A percentile compares a stretch with the other conserved stretches of the same genome.
Conservation (phyloP, 1,140 invertebrate genomes). For the Nylanderia fulva region DNA sequence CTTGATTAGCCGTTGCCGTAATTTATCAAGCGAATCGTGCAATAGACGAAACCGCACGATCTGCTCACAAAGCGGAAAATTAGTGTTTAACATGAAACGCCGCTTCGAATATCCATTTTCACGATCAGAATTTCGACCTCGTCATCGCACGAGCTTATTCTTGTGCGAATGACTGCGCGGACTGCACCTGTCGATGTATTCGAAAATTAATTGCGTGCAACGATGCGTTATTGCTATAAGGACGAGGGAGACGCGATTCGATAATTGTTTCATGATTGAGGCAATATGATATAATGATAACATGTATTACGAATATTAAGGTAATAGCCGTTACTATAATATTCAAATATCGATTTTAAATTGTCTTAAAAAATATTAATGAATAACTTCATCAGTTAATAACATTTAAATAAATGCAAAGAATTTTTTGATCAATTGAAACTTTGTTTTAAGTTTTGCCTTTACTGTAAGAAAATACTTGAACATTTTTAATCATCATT, state of each 20-base stretch:
- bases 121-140: slow-evolving; percentile 36
- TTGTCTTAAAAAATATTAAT: not conserved
- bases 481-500: not conserved
- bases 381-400: not conserved
- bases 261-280: slow-evolving; percentile 35
- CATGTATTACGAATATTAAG: not conserved
- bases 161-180: slow-evolving; percentile 30
- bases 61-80: slow-evolving; percentile 76
- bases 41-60: slow-evolving; percentile 18
- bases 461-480: not conserved
- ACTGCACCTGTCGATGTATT: slow-evolving; percentile 10
- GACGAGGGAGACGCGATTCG: not conserved
- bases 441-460: not conserved
- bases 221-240: slow-evolving; percentile 32
- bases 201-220: slow-evolving; percentile 33
- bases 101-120: slow-evolving; percentile 10
- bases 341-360: not conserved
- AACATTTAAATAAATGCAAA: not conserved
- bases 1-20: slow-evolving; percentile 61
- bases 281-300: slow-evolving; percentile 32
- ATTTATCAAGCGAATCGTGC: slow-evolving; percentile 67
- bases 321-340: not conserved
- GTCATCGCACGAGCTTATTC: slow-evolving; percentile 29
- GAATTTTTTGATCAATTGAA: not conserved
- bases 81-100: slow-evolving; percentile 68